Evolutionary conservation across 2,888 invertebrate genomes (phyloP).

Genomic region (Papilio elwesi): DNA sequence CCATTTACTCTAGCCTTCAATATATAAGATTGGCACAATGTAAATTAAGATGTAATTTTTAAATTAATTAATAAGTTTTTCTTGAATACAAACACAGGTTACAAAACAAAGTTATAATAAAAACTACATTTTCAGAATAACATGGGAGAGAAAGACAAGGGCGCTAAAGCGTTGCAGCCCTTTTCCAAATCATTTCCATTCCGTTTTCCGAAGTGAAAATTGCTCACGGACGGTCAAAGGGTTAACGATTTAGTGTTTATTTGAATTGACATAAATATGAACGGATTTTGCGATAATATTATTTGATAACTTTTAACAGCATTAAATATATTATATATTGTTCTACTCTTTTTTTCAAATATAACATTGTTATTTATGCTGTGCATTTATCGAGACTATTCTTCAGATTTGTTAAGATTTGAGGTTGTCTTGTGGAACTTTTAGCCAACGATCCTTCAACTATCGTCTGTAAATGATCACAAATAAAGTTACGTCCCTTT

Average conservation of each 20-base stretch:
- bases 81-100: neutral
- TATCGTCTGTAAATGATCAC: too few relatives aligned
- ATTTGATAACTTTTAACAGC: neutral
- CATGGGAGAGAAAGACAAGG: slow-evolving; percentile 47
- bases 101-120: slow-evolving; percentile 10
- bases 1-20: neutral
- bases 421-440: too few relatives aligned
- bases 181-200: slow-evolving; percentile 79
- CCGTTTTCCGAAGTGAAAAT: slow-evolving; percentile 81
- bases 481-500: too few relatives aligned
- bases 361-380: too few relatives aligned
- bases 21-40: neutral
- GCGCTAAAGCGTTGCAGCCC: slow-evolving; percentile 61
- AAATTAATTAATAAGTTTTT: neutral
- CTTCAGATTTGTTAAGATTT: too few relatives aligned
- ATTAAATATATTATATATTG: too few relatives aligned
- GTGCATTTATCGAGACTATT: too few relatives aligned
- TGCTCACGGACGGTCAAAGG: slow-evolving; percentile 82
- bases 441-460: too few relatives aligned
- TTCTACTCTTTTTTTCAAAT: too few relatives aligned
- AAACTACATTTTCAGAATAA: slow-evolving; percentile 33
- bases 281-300: neutral
- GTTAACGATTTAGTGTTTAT: slow-evolving; percentile 83
- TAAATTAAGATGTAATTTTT: neutral
- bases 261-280: slow-evolving; percentile 48